Conservation (phyloP, 2,888 invertebrate genomes). For the Dolichomitus sp. region DNA sequence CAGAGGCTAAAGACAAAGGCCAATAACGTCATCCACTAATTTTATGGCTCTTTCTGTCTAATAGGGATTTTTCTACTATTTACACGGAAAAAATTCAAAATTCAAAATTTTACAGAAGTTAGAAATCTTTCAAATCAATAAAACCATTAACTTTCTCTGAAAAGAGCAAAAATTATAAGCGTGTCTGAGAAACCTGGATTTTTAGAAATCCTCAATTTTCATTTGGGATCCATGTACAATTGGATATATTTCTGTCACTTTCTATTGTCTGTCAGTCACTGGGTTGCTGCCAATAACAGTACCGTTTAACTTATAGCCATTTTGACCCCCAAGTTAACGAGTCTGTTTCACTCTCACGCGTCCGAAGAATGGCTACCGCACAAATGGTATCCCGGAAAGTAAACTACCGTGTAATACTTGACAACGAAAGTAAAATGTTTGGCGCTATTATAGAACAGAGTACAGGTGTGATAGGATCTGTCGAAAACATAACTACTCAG, state of each 20-base stretch:
- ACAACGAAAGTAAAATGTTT: neutral
- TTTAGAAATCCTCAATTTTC: too few relatives aligned
- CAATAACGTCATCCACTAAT: slow-evolving; percentile 6
- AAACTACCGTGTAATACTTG: neutral
- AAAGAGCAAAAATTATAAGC: too few relatives aligned
- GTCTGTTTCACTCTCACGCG: neutral
- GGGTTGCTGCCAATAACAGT: neutral
- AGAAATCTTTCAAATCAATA: too few relatives aligned
- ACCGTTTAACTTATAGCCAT: neutral
- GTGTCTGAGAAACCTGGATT: too few relatives aligned
- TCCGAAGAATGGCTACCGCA: neutral
- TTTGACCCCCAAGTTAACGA: neutral
- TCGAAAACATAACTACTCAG: neutral
- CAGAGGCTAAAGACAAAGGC: slow-evolving; percentile 3
- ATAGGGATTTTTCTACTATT: neutral
- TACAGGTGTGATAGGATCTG: neutral
- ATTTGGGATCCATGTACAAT: too few relatives aligned
- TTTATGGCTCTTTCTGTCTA: neutral
- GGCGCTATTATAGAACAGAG: neutral
- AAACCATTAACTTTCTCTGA: too few relatives aligned
- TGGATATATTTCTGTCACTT: too few relatives aligned
- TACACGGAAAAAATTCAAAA: too few relatives aligned
- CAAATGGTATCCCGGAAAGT: neutral
- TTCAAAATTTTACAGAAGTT: too few relatives aligned
- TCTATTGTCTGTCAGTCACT: neutral